These are phyloP conservation scores for Ypsolopha sequella DNA, from an alignment of 2,888 invertebrate species.

Conservation along the genomic window DNA sequence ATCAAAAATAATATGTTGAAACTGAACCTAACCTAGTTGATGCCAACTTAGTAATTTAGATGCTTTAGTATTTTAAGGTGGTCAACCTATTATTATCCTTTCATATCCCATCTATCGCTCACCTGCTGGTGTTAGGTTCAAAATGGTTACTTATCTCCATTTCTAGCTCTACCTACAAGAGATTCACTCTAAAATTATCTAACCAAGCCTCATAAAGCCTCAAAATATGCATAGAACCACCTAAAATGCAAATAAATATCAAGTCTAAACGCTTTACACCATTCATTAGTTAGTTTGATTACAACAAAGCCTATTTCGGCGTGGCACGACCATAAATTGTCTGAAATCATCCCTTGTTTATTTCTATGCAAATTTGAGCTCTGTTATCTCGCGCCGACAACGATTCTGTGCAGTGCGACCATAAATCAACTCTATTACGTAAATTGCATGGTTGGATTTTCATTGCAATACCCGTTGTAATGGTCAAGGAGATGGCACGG, in stretches of 20 bases:
- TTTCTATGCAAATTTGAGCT: conserved; percentile 52
- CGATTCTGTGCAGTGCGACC: conserved; percentile 16
- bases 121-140: too few species aligned
- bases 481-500: too few species aligned
- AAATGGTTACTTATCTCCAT: too few species aligned
- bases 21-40: too few species aligned
- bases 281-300: conserved; percentile 35
- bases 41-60: too few species aligned
- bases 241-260: neutral
- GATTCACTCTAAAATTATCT: too few species aligned
- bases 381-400: conserved; percentile 44
- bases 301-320: conserved; percentile 31
- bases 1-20: too few species aligned
- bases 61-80: too few species aligned
- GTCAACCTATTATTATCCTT: too few species aligned
- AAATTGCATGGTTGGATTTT: neutral
- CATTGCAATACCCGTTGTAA: neutral
- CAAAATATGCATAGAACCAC: neutral
- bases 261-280: conserved; percentile 3
- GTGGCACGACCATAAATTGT: conserved; percentile 31
- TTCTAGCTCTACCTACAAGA: too few species aligned
- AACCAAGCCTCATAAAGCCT: too few species aligned
- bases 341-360: conserved; percentile 49
- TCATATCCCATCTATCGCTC: too few species aligned
- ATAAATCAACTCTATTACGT: conserved; percentile 26